Base-by-base conservation (phyloP, 2,113 vertebrate species). In the Halcyon malimbica region DNA sequence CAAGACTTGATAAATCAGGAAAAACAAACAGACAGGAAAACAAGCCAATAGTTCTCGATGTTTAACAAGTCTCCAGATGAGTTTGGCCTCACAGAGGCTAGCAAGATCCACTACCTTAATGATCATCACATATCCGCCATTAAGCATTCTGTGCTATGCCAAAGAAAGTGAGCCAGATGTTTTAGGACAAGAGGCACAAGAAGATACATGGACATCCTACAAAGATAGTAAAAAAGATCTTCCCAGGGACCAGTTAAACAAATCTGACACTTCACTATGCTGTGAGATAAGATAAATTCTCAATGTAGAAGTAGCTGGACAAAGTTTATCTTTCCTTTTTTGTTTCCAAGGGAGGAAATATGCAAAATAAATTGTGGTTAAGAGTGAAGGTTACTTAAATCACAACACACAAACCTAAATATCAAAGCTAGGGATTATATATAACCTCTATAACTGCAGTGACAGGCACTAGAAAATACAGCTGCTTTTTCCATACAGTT, bases 1-100 rank as follows among this genome's bases (percentile, higher is more conserved):
- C 50, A 76, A 79, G 89, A 83, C 74, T 76, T 87, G 54, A 71
- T 85, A 93, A 93, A 82, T 68, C 87, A 93, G 67, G 75, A 93
- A 91, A 87, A 92, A 93, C 14, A 93, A 78, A 73, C 12, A 50
- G 94, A 94, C 44, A 90, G 57, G 73, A 90, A 92, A 95, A 95
- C 29, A 80, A 91, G 77, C 37, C 64, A 68, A 65, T 11, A 68
- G 53, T 46, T 69, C 63, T 90, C 80, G 73, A 60, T 65, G 83
- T 77, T 85, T 84, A 79, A 84, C 21, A 73, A 8, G 4, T 57
- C 48, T 62, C 33, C 57, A 62, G 51, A 37, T 82, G 24, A 89
- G 33, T 1, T 57, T 0, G 14, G 21, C 63, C 83, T 70, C 59
- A 81, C 11, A 37, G 57, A 71, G 39, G 51, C 76, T 71, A 63